These are phyloP conservation scores for Sebastes taczanowskii DNA, from an alignment of 2,797 vertebrate species.

Conservation along the genomic window DNA sequence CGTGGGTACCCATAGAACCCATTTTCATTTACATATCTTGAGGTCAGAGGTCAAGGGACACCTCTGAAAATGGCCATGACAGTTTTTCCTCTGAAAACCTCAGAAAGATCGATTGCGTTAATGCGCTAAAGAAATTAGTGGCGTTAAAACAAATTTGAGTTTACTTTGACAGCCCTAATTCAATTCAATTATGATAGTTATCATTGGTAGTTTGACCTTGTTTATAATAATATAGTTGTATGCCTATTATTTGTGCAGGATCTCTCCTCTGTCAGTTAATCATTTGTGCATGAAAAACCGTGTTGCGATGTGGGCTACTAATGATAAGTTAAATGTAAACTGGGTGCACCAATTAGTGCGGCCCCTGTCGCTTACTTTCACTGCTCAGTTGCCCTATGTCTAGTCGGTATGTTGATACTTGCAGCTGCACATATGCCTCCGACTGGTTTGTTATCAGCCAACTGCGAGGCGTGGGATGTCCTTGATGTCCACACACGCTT, in stretches of 20 bases:
- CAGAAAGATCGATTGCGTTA: too few relatives aligned
- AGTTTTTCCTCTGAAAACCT: too few relatives aligned
- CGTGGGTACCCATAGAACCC: too few relatives aligned
- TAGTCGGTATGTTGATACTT: neutral
- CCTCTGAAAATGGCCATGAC: too few relatives aligned
- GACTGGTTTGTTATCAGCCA: neutral
- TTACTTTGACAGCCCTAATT: too few relatives aligned
- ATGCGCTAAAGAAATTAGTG: too few relatives aligned
- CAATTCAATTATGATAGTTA: neutral
- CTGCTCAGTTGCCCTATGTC: neutral
- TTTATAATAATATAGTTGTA: neutral
- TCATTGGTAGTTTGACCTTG: neutral
- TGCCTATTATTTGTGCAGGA: neutral
- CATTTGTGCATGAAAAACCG: neutral
- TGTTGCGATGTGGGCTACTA: neutral
- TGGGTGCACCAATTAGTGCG: neutral
- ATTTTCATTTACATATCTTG: too few relatives aligned
- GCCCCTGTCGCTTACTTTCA: neutral
- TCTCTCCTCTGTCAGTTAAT: neutral
- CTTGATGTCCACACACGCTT: neutral
- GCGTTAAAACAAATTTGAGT: too few relatives aligned
- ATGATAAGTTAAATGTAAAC: neutral
- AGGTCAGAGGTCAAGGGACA: too few relatives aligned
- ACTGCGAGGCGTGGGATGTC: neutral
- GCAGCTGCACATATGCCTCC: neutral